Evolutionary conservation across 2,797 vertebrate genomes (phyloP).

Genomic region (Enteromius viviparus): DNA sequence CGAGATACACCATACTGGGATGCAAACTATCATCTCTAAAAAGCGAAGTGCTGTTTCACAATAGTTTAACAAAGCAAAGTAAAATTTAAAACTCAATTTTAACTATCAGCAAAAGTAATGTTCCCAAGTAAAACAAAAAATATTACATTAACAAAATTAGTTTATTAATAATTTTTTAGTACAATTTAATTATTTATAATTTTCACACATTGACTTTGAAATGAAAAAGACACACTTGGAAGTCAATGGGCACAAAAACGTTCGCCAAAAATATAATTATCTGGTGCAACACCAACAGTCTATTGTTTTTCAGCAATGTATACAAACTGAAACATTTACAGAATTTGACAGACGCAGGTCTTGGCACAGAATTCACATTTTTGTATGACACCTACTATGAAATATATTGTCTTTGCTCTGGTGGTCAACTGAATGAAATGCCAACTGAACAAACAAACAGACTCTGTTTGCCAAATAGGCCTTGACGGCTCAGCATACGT

Average conservation of each 20-base stretch:
- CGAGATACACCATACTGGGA: neutral
- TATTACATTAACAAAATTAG: neutral
- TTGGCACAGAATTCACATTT: neutral
- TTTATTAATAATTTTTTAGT: neutral
- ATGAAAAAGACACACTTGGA: neutral
- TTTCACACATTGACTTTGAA: neutral
- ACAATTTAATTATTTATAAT: neutral
- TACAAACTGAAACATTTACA: neutral
- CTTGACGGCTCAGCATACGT: slow-evolving; percentile 1
- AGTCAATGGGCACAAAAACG: neutral
- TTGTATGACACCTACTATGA: neutral
- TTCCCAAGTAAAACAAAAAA: neutral
- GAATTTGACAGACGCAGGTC: neutral
- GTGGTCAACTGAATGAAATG: neutral
- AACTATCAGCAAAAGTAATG: neutral
- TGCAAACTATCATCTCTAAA: neutral
- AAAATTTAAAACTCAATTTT: neutral
- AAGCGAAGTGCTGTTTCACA: neutral
- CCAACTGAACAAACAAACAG: neutral
- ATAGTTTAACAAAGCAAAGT: neutral
- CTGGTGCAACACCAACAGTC: neutral
- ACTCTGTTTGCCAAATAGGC: slow-evolving; percentile 17
- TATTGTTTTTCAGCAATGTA: slow-evolving; percentile 5
- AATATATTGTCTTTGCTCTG: neutral
- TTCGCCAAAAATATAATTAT: neutral